phyloP scores from a whole-genome alignment of 2,797 vertebrate species.

The Philypnodon macrostomus region DNA sequence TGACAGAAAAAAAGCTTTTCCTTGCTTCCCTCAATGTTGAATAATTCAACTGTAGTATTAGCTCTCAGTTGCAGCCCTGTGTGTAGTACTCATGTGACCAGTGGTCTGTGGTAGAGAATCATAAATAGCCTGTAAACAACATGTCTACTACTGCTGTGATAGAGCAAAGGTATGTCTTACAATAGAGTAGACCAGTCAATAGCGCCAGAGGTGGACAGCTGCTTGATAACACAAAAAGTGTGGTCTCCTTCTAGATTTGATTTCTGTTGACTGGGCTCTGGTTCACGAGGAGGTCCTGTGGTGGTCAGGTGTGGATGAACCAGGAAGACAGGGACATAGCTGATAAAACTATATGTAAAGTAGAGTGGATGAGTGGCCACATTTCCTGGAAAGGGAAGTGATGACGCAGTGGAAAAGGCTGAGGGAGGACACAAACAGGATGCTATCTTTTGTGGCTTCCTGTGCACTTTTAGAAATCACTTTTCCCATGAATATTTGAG shows the following conservation, averaged over 20 bases:
- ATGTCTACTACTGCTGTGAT: background rate
- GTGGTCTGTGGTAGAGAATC: constrained; percentile 57
- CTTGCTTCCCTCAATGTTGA: constrained; percentile 52
- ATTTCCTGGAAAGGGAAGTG: constrained; percentile 80
- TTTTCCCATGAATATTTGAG: constrained; percentile 65
- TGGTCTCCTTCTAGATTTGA: too few relatives aligned
- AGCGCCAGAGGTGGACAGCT: too few relatives aligned
- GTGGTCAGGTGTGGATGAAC: constrained; percentile 22
- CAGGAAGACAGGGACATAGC: constrained; percentile 21
- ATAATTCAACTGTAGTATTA: constrained; percentile 71
- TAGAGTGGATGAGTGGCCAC: constrained; percentile 58
- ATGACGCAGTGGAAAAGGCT: constrained; percentile 71
- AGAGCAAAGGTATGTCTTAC: background rate
- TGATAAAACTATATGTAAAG: constrained; percentile 63
- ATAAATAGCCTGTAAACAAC: constrained; percentile 1
- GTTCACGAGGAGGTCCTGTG: background rate
- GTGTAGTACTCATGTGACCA: constrained; percentile 58
- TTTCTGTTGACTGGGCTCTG: background rate
- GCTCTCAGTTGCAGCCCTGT: constrained; percentile 61
- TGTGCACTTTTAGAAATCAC: constrained; percentile 69
- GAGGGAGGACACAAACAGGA: constrained; percentile 78
- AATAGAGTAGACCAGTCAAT: too few relatives aligned
- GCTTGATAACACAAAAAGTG: too few relatives aligned
- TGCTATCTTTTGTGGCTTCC: constrained; percentile 76
- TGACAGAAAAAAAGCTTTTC: constrained; percentile 32